Evolutionary conservation across 2,797 vertebrate species (phyloP).

Genomic region (Sciurus vulgaris): DNA sequence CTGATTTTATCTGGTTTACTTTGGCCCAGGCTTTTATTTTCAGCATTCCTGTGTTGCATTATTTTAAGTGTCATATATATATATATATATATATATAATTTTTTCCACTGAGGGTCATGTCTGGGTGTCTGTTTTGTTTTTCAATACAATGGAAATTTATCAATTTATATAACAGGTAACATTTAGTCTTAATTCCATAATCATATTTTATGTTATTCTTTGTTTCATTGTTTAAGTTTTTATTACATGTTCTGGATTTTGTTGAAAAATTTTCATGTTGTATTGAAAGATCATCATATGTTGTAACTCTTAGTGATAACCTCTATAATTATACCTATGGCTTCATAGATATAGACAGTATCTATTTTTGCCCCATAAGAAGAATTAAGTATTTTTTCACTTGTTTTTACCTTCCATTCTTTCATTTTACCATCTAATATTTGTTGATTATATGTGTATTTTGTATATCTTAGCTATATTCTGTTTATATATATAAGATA

Average conservation of each 20-base stretch:
- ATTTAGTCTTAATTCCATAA: constrained; percentile 22
- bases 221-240: constrained; percentile 20
- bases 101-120: neutral
- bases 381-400: neutral
- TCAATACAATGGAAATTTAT: neutral
- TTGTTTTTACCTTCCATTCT: neutral
- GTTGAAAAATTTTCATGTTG: neutral
- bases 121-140: neutral
- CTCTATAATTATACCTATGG: neutral
- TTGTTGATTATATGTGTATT: neutral
- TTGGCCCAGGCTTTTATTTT: neutral
- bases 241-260: constrained; percentile 43
- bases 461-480: neutral
- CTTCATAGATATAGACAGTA: neutral
- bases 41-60: neutral
- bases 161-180: constrained; percentile 6
- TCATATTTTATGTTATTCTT: neutral
- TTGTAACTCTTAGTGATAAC: constrained; percentile 12
- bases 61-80: neutral
- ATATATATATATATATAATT: neutral
- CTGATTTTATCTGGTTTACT: neutral
- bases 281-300: neutral
- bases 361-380: neutral
- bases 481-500: neutral
- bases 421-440: neutral